phyloP scores from a whole-genome alignment of 2,888 invertebrate genomes.

The Dryomyza anilis region DNA sequence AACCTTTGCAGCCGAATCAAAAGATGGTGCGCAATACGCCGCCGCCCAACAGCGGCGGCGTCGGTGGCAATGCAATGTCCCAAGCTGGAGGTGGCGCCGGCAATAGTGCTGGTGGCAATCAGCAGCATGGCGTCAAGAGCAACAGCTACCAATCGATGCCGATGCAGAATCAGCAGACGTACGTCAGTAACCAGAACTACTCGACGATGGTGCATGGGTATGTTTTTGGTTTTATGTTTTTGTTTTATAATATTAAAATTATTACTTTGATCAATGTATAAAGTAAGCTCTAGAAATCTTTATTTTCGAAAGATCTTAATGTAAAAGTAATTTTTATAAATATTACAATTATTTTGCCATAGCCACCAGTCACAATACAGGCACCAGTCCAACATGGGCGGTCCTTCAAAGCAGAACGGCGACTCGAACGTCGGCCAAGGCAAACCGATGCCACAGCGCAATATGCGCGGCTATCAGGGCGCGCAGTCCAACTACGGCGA shows the following conservation, averaged over 20 bases:
- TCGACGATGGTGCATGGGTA: constrained; percentile 49
- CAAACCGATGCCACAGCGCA: constrained; percentile 56
- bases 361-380: constrained; percentile 50
- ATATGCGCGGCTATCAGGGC: constrained; percentile 55
- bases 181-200: constrained; percentile 43
- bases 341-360: too few relatives aligned
- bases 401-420: constrained; percentile 56
- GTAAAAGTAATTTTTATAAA: too few relatives aligned
- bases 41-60: constrained; percentile 59
- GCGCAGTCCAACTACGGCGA: constrained; percentile 50
- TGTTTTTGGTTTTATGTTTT: constrained; percentile 15
- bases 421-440: constrained; percentile 48
- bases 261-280: background rate
- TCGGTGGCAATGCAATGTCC: constrained; percentile 33
- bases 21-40: constrained; percentile 71
- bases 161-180: constrained; percentile 51
- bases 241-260: background rate
- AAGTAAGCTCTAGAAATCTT: too few relatives aligned
- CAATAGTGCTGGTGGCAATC: constrained; percentile 34
- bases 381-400: constrained; percentile 47
- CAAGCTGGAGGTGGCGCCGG: constrained; percentile 37
- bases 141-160: constrained; percentile 48
- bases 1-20: constrained; percentile 64
- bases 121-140: constrained; percentile 19
- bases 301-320: too few relatives aligned